Evolutionary conservation across 2,888 invertebrate species (phyloP).

Genomic region (Sphaerophoria taeniata): DNA sequence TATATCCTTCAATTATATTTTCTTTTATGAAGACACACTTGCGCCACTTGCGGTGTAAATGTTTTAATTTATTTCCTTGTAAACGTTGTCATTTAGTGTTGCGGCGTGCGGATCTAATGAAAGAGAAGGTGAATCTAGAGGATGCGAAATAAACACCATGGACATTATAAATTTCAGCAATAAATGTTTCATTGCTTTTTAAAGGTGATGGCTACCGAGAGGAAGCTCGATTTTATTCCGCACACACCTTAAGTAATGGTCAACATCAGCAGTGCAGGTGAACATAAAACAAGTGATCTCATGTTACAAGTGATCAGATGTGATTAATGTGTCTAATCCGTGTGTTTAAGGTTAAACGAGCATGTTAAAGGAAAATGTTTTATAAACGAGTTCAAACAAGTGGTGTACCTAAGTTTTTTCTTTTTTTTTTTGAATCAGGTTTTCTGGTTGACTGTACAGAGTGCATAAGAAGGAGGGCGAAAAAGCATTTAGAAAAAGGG

Average conservation of each 20-base stretch:
- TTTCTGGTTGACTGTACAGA: too few species aligned
- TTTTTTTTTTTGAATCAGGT: too few species aligned
- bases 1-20: conserved; percentile 65
- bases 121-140: conserved; percentile 27
- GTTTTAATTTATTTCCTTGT: conserved; percentile 41
- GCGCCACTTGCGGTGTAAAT: conserved; percentile 25
- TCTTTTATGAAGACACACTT: background rate
- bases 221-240: conserved; percentile 37
- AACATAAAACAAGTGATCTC: conserved; percentile 31
- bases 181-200: conserved; percentile 17
- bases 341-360: conserved; percentile 11
- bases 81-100: conserved; percentile 29
- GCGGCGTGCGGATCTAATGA: background rate
- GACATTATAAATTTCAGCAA: conserved; percentile 19
- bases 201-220: background rate
- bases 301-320: conserved; percentile 43
- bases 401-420: too few species aligned
- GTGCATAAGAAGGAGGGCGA: too few species aligned
- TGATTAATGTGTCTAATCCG: conserved; percentile 43
- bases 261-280: conserved; percentile 1
- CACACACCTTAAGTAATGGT: conserved; percentile 25
- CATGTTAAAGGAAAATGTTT: too few species aligned
- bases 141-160: background rate
- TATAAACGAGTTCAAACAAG: too few species aligned
- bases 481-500: too few species aligned